Evolutionary conservation across 2,797 vertebrate species (phyloP), one percentile per base, ranked within the genome.

Genomic region (Caiman crocodilus): DNA sequence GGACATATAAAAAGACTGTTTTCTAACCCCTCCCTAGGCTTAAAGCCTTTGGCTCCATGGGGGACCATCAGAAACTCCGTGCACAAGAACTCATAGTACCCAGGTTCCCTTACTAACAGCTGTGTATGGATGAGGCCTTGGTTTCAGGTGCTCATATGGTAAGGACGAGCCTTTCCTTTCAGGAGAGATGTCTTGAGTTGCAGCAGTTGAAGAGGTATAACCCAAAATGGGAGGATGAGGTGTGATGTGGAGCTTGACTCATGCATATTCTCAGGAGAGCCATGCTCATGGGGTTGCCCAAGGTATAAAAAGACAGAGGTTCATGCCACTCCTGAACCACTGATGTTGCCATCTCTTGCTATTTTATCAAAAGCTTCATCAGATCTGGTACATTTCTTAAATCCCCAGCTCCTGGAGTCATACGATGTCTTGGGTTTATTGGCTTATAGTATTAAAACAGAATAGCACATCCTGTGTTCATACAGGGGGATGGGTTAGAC

Each of bases 251-350:
- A 58, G 56, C 16, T 35, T 4, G 15, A 0, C 0, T 85, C 32
- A 73, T 77, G 71, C 69, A 17, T 1, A 0, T 1, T 5, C 5
- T n/a, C 0, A 10, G 78, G 65, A 83, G 84, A 89, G 84, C 87
- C 88, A 69, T 69, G 80, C 82, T 87, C 26, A 57, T 88, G 67
- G 90, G 76, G 87, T 79, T 0, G 20, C 13, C 5, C 4, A 14
- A 21, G 67, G 20, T 85, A 69, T 57, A 61, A 75, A 81, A 84
- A 81, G 74, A n/a, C 90, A 60, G 93, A 84, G 90, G 93, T 91
- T 91, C 85, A 6, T 42, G 42, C 42, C 67, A 11, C 56, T 92
- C 93, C 88, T 32, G 89, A 78, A 87, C 35, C 85, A 79, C 85
- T 23, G 26, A 87, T 79, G 57, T 55, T 78, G 80, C 64, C 25